Evolutionary conservation across 2,113 vertebrate species (phyloP), one percentile per base, ranked within the genome.

Genomic region (Smithornis capensis): DNA sequence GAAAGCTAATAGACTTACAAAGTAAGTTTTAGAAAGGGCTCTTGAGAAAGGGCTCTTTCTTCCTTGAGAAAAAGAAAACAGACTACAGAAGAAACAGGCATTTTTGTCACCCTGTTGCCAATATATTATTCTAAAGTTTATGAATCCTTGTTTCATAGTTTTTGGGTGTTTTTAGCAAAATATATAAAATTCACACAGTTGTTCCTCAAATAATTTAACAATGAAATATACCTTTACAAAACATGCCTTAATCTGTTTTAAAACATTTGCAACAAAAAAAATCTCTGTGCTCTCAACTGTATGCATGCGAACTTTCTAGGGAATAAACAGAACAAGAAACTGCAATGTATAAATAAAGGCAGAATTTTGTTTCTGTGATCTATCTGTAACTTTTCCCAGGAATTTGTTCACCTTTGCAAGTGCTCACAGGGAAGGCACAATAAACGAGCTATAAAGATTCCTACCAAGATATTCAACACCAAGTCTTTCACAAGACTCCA

Each of bases 391-490:
- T 42, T 35, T 52, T 56, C 63, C 37, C 35, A 75, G 52, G 35
- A 91, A 74, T 60, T 75, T 12, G 59, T 47, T 80, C 14, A 64
- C 15, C 65, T 89, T 91, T 49, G 60, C 45, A 50, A 82, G n/a
- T 35, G 40, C 13, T 60, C 25, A 50, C 22, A 45, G 1, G 6
- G 53, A 81, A 87, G 40, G 59, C 4, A 15, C 21, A 86, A 84
- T 38, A 74, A 84, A 90, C 10, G 22, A 85, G 35, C n/a, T 59
- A 15, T 9, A 71, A 83, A 88, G 79, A 63, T 33, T 49, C 95
- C 44, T 98, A 98, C 98, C 98, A 77, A 98, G 94, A 94, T 98
- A 98, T 7, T 98, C 93, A 37, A 98, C 68, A n/a, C 97, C 97
- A 77, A 98, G 98, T 56, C 87, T 91, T 80, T 95, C 85, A 93